Base-by-base conservation (phyloP, 2,797 vertebrate genomes). In the Sylvia borin region DNA sequence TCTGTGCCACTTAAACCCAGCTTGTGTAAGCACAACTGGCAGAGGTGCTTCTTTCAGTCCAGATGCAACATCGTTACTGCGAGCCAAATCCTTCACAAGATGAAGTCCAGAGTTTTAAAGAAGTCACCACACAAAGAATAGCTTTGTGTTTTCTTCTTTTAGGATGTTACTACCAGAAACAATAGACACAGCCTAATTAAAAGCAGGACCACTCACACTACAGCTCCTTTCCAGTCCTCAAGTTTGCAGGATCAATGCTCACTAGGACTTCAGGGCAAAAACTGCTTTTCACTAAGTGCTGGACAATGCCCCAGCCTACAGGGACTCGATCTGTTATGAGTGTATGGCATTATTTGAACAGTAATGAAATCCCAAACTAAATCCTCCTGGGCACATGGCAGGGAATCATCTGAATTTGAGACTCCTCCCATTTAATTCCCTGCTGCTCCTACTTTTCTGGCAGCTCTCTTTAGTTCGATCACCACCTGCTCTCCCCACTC, bases 371-470 rank as follows among this genome's bases (percentile, higher is more conserved):
- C 88, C 88, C 67, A 71, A 93, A 84, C 76, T 81, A 91, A 96
- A 95, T 87, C 90, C 92, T 95, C 85, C 80, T 67, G 62, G 64
- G 77, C 80, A 70, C 92, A 92, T 58, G 78, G 81, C 57, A 83
- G 50, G 6, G 71, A 93, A 93, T 48, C 90, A 93, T 88, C 92
- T 6, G 0, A 95, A 94, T 86, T 88, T 25, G 0, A 87, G 71
- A 60, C 91, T 95, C 95, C 92, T 88, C 94, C 89, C 71, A 43
- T 60, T 91, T 94, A 94, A 96, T 95, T 96, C 95, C 94, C 96
- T 84, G 92, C 95, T 94, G 94, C 88, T 95, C 80, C 83, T 54
- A 60, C 91, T 95, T 64, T 81, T 60, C 94, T 85, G 84, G 96
- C 95, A 96, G 94, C 93, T 90, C 91, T 85, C 90, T 90, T 80